Percentiles rank a stretch among this genome's conserved stretches.
Conservation (phyloP, 2,888 invertebrate species). For the Leucoptera coffeella region DNA sequence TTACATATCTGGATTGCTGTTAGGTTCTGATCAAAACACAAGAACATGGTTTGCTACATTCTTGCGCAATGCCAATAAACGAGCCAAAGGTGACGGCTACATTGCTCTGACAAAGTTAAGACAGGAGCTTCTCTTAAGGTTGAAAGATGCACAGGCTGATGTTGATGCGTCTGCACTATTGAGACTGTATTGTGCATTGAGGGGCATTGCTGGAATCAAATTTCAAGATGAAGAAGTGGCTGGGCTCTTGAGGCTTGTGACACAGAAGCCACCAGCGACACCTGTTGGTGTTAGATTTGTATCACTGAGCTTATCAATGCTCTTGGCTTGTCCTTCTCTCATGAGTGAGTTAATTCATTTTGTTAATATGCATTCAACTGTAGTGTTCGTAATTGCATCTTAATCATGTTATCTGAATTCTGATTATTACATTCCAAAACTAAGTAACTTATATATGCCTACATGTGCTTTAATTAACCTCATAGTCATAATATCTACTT, state of each 20-base stretch:
- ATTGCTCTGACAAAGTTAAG: constrained; percentile 62
- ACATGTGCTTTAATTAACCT: too few relatives aligned
- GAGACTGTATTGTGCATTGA: constrained; percentile 84
- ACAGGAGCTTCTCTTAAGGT: constrained; percentile 66
- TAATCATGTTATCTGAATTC: too few relatives aligned
- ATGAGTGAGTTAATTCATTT: constrained; percentile 41
- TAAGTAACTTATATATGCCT: too few relatives aligned
- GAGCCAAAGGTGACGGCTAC: constrained; percentile 69
- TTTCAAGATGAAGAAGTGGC: constrained; percentile 88
- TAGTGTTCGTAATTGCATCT: too few relatives aligned
- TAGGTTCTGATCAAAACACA: constrained; percentile 85
- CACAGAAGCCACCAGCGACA: constrained; percentile 83
- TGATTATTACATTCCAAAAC: too few relatives aligned
- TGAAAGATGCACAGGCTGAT: constrained; percentile 62
- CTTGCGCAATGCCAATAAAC: constrained; percentile 78
- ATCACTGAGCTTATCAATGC: constrained; percentile 87
- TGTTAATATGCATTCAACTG: too few relatives aligned
- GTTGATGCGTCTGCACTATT: constrained; percentile 88
- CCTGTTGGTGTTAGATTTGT: constrained; percentile 90
- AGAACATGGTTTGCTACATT: constrained; percentile 92
- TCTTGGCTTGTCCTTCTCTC: constrained; percentile 88
- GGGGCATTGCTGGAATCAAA: constrained; percentile 90
- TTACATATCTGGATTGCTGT: constrained; percentile 80
- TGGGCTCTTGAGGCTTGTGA: constrained; percentile 75
- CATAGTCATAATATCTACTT: too few relatives aligned